phyloP scores from a whole-genome alignment of 1,140 invertebrate genomes.

The Drosophila kanapiae region DNA sequence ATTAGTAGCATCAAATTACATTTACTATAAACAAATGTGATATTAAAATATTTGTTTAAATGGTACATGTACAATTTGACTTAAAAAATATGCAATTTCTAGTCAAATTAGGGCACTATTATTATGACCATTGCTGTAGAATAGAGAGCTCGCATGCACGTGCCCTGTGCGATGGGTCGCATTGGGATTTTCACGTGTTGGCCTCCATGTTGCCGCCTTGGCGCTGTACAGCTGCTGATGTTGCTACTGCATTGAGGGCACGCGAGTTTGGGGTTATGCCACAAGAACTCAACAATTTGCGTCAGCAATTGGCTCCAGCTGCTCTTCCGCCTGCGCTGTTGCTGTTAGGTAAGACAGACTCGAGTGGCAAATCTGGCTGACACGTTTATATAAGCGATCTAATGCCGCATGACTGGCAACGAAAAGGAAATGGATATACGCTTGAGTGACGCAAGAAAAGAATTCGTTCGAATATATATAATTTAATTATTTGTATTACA shows the following conservation, averaged over 20 bases:
- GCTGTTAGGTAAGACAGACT: constrained; percentile 43
- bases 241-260: constrained; percentile 27
- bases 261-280: constrained; percentile 66
- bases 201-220: constrained; percentile 37
- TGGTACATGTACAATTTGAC: neutral
- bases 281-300: constrained; percentile 73
- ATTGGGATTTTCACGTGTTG: constrained; percentile 61
- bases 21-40: neutral
- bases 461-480: no score
- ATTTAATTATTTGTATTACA: no score
- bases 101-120: no score
- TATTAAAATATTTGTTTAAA: neutral
- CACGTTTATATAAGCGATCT: constrained; percentile 51
- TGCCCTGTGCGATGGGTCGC: constrained; percentile 39
- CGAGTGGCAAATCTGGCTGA: constrained; percentile 20
- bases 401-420: constrained; percentile 29
- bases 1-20: neutral
- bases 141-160: constrained; percentile 27
- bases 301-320: constrained; percentile 60
- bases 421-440: constrained; percentile 11
- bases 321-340: constrained; percentile 14
- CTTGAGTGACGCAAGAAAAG: neutral
- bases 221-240: constrained; percentile 26
- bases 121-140: neutral
- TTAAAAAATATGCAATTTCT: neutral